Percentiles rank a stretch among this genome's conserved stretches.
These are phyloP conservation scores for Geophilus truncorum DNA, from an alignment of 2,888 invertebrate species.

Conservation along the genomic window DNA sequence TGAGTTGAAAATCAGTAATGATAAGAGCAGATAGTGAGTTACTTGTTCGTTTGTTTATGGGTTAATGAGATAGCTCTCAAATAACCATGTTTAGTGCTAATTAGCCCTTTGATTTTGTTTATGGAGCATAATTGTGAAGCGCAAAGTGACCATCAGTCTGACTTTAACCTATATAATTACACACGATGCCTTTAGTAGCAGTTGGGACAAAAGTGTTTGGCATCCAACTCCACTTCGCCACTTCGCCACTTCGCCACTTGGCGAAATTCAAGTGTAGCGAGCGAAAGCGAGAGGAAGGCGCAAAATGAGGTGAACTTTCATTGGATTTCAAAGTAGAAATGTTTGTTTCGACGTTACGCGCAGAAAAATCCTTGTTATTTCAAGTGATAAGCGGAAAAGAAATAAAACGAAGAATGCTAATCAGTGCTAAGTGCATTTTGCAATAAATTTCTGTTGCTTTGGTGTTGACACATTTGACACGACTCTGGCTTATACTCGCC, in stretches of 20 bases:
- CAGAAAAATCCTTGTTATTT: not conserved
- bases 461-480: conserved; percentile 17
- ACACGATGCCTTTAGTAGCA: not conserved
- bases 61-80: not conserved
- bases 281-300: too few relatives aligned
- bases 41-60: not conserved
- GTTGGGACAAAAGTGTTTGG: not conserved
- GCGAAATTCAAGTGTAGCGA: too few relatives aligned
- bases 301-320: not conserved
- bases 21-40: not conserved
- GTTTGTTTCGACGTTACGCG: not conserved
- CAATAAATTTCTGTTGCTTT: not conserved
- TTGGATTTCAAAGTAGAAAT: not conserved
- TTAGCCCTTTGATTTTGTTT: conserved; percentile 22
- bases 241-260: too few relatives aligned
- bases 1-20: not conserved
- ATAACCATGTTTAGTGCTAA: not conserved
- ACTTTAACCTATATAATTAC: conserved; percentile 1
- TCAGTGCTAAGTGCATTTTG: conserved; percentile 27
- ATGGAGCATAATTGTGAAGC: conserved; percentile 12
- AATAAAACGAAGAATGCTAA: conserved; percentile 22
- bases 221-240: not conserved
- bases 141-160: conserved; percentile 1
- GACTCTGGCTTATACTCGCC: not conserved
- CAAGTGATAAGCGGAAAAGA: not conserved